Conservation (phyloP, 2,113 vertebrate genomes). For the Antechinus stuartii region DNA sequence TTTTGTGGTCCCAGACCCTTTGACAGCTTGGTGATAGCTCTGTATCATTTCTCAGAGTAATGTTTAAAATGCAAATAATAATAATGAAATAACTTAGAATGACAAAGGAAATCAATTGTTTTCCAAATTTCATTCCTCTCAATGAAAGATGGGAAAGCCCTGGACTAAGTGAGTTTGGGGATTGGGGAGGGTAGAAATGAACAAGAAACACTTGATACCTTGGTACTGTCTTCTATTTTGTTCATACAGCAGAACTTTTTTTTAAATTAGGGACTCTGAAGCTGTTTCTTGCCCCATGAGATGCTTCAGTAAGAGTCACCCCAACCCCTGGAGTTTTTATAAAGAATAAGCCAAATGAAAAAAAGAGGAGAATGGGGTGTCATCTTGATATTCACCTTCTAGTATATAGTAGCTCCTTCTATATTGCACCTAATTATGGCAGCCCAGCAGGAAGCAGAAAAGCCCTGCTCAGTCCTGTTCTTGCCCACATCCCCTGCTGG, state of each 20-base stretch:
- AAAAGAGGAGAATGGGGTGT: not conserved
- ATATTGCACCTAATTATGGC: not conserved
- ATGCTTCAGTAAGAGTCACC: not conserved
- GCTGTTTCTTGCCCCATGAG: not conserved
- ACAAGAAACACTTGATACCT: not conserved
- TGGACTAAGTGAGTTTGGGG: not conserved
- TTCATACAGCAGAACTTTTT: not conserved
- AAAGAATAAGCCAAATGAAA: not conserved
- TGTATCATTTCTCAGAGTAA: not conserved
- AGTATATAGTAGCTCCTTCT: not conserved
- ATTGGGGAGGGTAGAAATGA: not conserved
- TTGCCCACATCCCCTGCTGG: not conserved
- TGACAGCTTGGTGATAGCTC: not conserved
- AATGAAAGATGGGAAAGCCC: not conserved
- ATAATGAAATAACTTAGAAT: not conserved
- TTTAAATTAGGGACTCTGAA: not conserved
- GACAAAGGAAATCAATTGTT: not conserved
- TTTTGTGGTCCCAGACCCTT: not conserved
- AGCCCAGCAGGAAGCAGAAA: not conserved
- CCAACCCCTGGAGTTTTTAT: not conserved
- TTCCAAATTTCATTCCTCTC: not conserved
- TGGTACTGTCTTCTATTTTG: not conserved
- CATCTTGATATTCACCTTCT: not conserved
- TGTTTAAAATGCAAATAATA: not conserved
- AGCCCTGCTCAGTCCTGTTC: not conserved